phyloP scores from a whole-genome alignment of 2,113 vertebrate genomes.

The Telmatochromis sp. region DNA sequence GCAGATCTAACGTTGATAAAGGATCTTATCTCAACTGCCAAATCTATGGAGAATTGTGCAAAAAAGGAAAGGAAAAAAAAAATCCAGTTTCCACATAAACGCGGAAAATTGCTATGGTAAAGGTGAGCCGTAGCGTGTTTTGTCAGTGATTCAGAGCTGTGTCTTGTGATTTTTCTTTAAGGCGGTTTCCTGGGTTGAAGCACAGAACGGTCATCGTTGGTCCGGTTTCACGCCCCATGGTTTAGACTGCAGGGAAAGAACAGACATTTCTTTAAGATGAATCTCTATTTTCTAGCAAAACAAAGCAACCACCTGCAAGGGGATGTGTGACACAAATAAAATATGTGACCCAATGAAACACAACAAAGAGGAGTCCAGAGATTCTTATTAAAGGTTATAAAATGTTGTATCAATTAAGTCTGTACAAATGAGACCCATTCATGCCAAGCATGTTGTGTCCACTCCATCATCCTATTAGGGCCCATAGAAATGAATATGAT shows the following conservation, averaged over 20 bases:
- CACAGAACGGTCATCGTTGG: slow-evolving; percentile 30
- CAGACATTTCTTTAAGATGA: background rate
- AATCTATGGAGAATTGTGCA: background rate
- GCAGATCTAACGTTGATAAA: slow-evolving; percentile 31
- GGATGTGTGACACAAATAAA: background rate
- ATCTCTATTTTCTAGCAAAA: background rate
- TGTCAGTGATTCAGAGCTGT: slow-evolving; percentile 46
- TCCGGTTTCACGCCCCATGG: slow-evolving; percentile 41
- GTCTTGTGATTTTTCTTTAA: slow-evolving; percentile 48
- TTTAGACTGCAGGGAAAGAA: slow-evolving; percentile 21
- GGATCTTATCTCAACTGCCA: slow-evolving; percentile 25
- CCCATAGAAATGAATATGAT: background rate
- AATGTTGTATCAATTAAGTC: background rate
- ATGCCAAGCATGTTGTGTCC: background rate
- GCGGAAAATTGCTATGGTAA: background rate
- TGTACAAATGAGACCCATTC: background rate
- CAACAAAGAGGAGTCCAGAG: background rate
- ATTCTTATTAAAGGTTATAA: background rate
- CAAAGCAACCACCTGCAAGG: background rate
- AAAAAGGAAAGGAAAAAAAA: slow-evolving; percentile 24
- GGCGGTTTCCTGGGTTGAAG: slow-evolving; percentile 60
- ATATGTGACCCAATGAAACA: background rate
- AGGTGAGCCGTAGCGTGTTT: background rate
- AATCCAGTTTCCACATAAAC: slow-evolving; percentile 36
- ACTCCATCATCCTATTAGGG: background rate